Evolutionary conservation across 2,888 invertebrate genomes (phyloP), one percentile per base, ranked within the genome.

Genomic region (Ophion costatus): DNA sequence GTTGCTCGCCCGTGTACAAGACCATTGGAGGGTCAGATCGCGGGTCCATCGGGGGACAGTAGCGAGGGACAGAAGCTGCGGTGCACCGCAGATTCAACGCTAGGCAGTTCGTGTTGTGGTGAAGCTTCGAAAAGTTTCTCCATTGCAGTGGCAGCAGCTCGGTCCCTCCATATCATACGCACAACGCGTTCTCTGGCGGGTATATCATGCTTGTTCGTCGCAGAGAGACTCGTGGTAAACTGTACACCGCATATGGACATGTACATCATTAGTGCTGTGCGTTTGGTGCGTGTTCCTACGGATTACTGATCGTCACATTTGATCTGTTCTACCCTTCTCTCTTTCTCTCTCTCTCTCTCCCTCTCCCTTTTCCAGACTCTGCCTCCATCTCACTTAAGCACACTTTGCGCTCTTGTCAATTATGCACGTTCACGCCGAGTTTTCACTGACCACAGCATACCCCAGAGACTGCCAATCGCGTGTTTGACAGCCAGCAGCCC

Each of bases 261-360:
- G 77, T 86, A 83, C 88, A 80, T 89, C 84, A 88, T 89, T 89
- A 90, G 87, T 87, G 87, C 87, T 74, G 38, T 82, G 80, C 78
- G 42, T 67, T 86, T 86, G 89, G 88, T 88, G 89, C 89, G 88
- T 87, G 90, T 90, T 83, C 79, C 84, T 89, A 88, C 80, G 89
- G 89, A 89, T 88, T 87, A 45, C 61, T 83, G 82, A 89, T 89
- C 89, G 89, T 90, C 91, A 91, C 89, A 91, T 89, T 91, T 90
- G 86, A 89, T 87, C 88, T 61, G 7, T 29, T 74, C 6, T 14
- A 42, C 11, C 61, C 61, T 33, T n/a, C n/a, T 45, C 74, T 7
- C n/a, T 70, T 38, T 9, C 20, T 73, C 70, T 59, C 74, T 71
- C 64, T 63, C 61, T 45, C 61, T 29, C 29, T 38, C 24, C 24